These are phyloP conservation scores for Geotrupes spiniger DNA, from an alignment of 2,888 invertebrate species.

Conservation along the genomic window DNA sequence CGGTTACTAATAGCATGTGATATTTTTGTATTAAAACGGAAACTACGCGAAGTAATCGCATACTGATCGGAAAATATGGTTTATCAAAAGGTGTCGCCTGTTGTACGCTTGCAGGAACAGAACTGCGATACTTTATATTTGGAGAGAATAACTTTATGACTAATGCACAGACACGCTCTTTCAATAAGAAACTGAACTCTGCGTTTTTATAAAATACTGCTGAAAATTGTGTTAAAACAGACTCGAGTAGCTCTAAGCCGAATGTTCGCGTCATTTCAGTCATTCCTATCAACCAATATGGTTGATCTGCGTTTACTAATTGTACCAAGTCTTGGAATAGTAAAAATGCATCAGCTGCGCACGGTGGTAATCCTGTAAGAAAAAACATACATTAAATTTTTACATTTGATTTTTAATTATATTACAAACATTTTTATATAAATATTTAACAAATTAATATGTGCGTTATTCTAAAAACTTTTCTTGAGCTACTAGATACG, in stretches of 20 bases:
- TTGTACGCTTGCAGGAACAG: slow-evolving; percentile 57
- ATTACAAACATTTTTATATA: no score
- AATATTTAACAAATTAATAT: no score
- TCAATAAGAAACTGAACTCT: slow-evolving; percentile 91
- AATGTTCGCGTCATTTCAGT: slow-evolving; percentile 97
- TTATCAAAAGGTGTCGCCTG: slow-evolving; percentile 74
- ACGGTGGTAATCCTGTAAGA: slow-evolving; percentile 64
- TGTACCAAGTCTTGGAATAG: slow-evolving; percentile 97
- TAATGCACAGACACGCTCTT: slow-evolving; percentile 95
- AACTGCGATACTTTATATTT: slow-evolving; percentile 87
- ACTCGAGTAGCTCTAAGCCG: slow-evolving; percentile 92
- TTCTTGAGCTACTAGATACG: no score
- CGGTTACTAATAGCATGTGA: slow-evolving; percentile 88
- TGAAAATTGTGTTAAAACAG: slow-evolving; percentile 84
- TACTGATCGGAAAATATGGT: slow-evolving; percentile 95
- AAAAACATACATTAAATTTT: no score
- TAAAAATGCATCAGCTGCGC: slow-evolving; percentile 92
- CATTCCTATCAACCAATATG: slow-evolving; percentile 92
- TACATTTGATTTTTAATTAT: no score
- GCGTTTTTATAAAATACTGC: slow-evolving; percentile 86
- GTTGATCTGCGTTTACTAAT: slow-evolving; percentile 93
- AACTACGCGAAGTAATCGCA: slow-evolving; percentile 89
- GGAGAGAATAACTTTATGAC: slow-evolving; percentile 99
- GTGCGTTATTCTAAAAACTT: no score
- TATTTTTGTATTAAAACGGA: slow-evolving; percentile 92